A percentile compares a stretch with the other conserved stretches of the same genome.
These are phyloP conservation scores for Colletes collaris DNA, from an alignment of 2,888 invertebrate species.

Conservation along the genomic window DNA sequence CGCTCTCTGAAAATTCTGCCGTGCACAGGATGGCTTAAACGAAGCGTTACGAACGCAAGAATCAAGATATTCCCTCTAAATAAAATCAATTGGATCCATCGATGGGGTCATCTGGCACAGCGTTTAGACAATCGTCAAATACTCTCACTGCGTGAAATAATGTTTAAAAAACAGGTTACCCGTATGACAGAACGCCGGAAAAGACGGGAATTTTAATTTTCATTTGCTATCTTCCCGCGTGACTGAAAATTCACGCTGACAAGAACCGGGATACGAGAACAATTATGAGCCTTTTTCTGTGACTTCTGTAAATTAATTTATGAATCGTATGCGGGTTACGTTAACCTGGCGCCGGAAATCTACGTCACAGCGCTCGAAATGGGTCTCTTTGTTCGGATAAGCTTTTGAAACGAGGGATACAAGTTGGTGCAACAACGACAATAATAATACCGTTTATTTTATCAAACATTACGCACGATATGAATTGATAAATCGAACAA, in stretches of 20 bases:
- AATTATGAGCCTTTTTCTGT: conserved; percentile 21
- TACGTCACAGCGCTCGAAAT: not conserved
- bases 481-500: too few species aligned
- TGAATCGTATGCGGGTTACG: conserved; percentile 20
- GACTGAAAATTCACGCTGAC: conserved; percentile 27
- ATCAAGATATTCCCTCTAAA: too few species aligned
- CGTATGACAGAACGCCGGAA: not conserved
- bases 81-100: too few species aligned
- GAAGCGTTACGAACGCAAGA: too few species aligned
- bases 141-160: conserved; percentile 7
- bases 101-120: too few species aligned
- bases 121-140: not conserved
- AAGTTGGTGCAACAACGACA: too few species aligned
- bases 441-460: too few species aligned
- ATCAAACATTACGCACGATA: too few species aligned
- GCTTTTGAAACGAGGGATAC: too few species aligned
- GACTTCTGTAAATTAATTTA: conserved; percentile 36
- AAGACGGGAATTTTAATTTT: conserved; percentile 39
- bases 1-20: too few species aligned
- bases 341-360: not conserved
- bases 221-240: conserved; percentile 27
- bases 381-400: not conserved
- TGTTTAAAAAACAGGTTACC: not conserved
- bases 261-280: not conserved
- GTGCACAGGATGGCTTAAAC: too few species aligned